Conservation (phyloP, 2,888 invertebrate genomes). For the Drosophila paranaensis region DNA sequence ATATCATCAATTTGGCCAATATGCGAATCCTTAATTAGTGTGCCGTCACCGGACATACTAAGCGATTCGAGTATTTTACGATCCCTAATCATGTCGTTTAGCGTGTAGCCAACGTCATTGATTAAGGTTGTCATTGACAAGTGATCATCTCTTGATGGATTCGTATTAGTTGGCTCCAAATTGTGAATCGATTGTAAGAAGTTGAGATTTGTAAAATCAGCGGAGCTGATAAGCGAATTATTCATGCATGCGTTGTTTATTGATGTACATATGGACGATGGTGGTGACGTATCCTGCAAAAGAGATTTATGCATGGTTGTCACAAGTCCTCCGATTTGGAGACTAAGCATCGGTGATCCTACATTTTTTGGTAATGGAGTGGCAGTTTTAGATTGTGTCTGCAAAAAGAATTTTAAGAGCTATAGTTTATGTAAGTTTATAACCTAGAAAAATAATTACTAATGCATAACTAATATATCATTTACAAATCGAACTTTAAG, state of each 20-base stretch:
- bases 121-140: slow-evolving; percentile 32
- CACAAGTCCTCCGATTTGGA: slow-evolving; percentile 84
- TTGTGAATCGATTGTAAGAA: slow-evolving; percentile 81
- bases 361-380: slow-evolving; percentile 4
- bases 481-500: neutral
- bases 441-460: neutral
- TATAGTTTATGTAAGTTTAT: neutral
- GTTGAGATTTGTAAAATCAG: slow-evolving; percentile 83
- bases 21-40: slow-evolving; percentile 83
- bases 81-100: slow-evolving; percentile 83
- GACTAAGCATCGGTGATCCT: slow-evolving; percentile 71
- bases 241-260: slow-evolving; percentile 82
- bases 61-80: slow-evolving; percentile 82
- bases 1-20: slow-evolving; percentile 84
- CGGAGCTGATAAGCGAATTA: slow-evolving; percentile 84
- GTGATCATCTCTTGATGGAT: slow-evolving; percentile 36
- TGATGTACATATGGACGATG: slow-evolving; percentile 83
- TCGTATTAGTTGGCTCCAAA: slow-evolving; percentile 44
- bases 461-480: neutral
- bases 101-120: slow-evolving; percentile 62
- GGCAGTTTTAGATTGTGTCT: slow-evolving; percentile 43
- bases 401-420: neutral
- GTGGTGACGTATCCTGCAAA: slow-evolving; percentile 84
- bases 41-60: slow-evolving; percentile 83
- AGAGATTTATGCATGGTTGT: slow-evolving; percentile 84